A percentile compares a stretch with the other conserved stretches of the same genome.
phyloP scores from a whole-genome alignment of 2,888 invertebrate species.

The Buathra laborator region DNA sequence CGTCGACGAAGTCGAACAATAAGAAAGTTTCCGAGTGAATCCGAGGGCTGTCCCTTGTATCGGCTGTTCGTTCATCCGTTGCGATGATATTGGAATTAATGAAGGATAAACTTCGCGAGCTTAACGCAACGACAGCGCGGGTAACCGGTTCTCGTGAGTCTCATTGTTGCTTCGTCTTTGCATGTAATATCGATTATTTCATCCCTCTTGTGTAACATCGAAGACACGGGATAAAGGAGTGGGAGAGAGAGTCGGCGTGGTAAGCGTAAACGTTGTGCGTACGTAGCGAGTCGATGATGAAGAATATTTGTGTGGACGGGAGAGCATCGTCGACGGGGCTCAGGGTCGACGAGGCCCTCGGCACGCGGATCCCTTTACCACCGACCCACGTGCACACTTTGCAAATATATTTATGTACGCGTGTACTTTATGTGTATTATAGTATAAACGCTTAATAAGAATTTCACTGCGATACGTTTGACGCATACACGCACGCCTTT shows the following conservation, averaged over 20 bases:
- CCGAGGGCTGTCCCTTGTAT: slow-evolving; percentile 7
- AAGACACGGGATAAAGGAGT: not conserved
- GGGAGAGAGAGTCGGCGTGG: slow-evolving; percentile 4
- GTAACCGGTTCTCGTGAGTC: slow-evolving; percentile 30
- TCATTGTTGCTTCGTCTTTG: slow-evolving; percentile 50
- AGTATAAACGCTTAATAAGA: slow-evolving; percentile 49
- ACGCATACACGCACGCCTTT: slow-evolving; percentile 45
- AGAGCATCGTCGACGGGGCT: slow-evolving; percentile 69
- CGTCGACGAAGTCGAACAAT: slow-evolving; percentile 36
- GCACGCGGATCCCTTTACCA: slow-evolving; percentile 61
- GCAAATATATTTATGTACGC: slow-evolving; percentile 3
- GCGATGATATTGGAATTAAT: slow-evolving; percentile 46
- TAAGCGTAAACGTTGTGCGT: slow-evolving; percentile 69
- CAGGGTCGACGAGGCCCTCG: slow-evolving; percentile 69
- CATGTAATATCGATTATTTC: slow-evolving; percentile 65
- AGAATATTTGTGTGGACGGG: slow-evolving; percentile 53
- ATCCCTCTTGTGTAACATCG: slow-evolving; percentile 26
- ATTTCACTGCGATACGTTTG: slow-evolving; percentile 42
- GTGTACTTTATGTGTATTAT: slow-evolving; percentile 1
- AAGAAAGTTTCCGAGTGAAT: slow-evolving; percentile 48
- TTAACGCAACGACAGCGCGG: not conserved
- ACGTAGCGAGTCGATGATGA: slow-evolving; percentile 46
- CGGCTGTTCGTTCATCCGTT: slow-evolving; percentile 36
- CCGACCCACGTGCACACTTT: slow-evolving; percentile 50
- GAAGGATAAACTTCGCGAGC: slow-evolving; percentile 32